phyloP scores from a whole-genome alignment of 2,888 invertebrate species.

The Melanchra persicariae region DNA sequence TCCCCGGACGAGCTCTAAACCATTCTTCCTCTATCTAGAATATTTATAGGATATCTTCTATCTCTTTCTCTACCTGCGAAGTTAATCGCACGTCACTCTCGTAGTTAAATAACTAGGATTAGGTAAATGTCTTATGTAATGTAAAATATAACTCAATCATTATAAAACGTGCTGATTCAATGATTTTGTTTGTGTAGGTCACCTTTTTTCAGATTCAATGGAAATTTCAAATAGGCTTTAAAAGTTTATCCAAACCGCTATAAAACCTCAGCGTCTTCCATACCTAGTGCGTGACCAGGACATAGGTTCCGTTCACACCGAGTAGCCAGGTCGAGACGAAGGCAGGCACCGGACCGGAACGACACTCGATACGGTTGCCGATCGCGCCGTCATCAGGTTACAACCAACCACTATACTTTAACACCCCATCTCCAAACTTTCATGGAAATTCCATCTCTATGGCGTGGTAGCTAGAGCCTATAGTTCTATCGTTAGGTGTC shows the following conservation, averaged over 20 bases:
- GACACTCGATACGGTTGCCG: conserved; percentile 82
- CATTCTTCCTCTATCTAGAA: no score
- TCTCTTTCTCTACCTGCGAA: no score
- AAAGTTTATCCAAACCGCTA: background rate
- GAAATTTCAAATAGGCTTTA: no score
- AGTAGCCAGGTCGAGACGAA: conserved; percentile 73
- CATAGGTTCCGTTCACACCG: conserved; percentile 79
- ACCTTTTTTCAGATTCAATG: background rate
- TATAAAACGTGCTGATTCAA: no score
- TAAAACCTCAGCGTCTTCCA: conserved; percentile 21
- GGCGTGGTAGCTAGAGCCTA: conserved; percentile 34
- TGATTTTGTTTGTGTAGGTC: no score
- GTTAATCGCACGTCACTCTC: no score
- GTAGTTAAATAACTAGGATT: no score
- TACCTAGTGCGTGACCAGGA: conserved; percentile 74
- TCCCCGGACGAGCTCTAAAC: no score
- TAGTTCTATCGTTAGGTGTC: background rate
- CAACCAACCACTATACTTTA: conserved; percentile 66
- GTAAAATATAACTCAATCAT: no score
- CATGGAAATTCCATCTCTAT: conserved; percentile 60
- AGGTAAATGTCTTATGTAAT: no score
- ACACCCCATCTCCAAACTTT: conserved; percentile 25
- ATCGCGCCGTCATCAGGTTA: conserved; percentile 81
- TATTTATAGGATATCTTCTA: no score
- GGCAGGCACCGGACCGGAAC: conserved; percentile 80